Evolutionary conservation across 2,113 vertebrate genomes (phyloP), one percentile per base, ranked within the genome.

Genomic region (Pseudorhombus dupliciocellatus): DNA sequence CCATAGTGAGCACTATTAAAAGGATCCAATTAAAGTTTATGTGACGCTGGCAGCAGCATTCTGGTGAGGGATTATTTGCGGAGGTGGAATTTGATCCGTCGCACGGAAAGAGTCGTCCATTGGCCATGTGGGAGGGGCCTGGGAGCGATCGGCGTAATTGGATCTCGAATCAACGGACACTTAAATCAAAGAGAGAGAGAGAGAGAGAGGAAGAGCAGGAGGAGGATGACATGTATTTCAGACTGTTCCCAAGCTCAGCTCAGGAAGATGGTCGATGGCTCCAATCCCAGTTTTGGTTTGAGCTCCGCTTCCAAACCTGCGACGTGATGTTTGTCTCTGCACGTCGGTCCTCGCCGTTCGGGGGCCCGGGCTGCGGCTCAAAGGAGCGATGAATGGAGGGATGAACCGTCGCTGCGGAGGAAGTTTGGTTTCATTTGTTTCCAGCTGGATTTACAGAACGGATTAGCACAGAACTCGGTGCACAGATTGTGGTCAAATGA

Each of bases 11-110:
- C 78, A 63, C 89, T 79, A 87, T 90, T 90, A 83, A 92, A 87
- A 85, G 86, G 84, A 91, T 90, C 85, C 87, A 86, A 91, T 91
- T 92, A 89, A 84, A 87, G 85, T 86, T 80, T 84, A 83, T 52
- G 80, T 71, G 28, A 66, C 60, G 59, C 72, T 81, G 82, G 79
- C 85, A 63, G 82, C 79, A 22, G 84, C 70, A 11, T 83, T 63
- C 69, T 80, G 64, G 53, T 50, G 65, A 69, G 55, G 75, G 84
- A 85, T 89, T 87, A 80, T 89, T 88, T 75, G 83, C 79, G 70
- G 84, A 80, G 62, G 61, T 77, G 76, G 81, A 80, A 87, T 83
- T 80, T 87, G 86, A 86, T 84, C 81, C 68, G 82, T 62, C 52
- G 11, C 59, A 4, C 65, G 3, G 56, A 67, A 25, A 70, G 63